phyloP scores from a whole-genome alignment of 2,888 invertebrate genomes.

The Drosophila crucigera region DNA sequence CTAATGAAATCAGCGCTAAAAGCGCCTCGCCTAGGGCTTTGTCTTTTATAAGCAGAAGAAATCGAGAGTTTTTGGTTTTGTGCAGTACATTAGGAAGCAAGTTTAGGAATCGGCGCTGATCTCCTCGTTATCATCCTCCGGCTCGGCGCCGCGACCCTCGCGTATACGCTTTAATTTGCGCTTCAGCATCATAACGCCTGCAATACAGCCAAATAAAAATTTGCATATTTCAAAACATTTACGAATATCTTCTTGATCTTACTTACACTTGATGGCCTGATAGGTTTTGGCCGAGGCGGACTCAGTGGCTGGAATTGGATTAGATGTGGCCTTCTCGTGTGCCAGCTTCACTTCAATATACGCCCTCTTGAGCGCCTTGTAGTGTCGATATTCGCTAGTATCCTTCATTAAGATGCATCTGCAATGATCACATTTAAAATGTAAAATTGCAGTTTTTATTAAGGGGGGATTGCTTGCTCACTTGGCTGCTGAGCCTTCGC shows the following conservation, averaged over 20 bases:
- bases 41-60: constrained; percentile 52
- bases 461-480: constrained; percentile 35
- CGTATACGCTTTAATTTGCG: constrained; percentile 85
- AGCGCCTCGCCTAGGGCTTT: constrained; percentile 54
- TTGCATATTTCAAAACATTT: not conserved
- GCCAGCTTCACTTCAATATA: constrained; percentile 84
- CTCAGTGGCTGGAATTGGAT: constrained; percentile 68
- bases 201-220: not conserved
- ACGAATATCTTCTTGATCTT: not conserved
- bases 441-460: not conserved
- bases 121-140: constrained; percentile 80
- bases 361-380: constrained; percentile 83
- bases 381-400: constrained; percentile 84
- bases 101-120: constrained; percentile 45
- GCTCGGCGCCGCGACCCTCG: constrained; percentile 83
- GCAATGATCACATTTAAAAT: constrained; percentile 1
- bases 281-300: constrained; percentile 84
- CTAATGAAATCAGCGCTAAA: constrained; percentile 41
- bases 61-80: constrained; percentile 19
- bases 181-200: constrained; percentile 85
- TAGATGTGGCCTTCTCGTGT: constrained; percentile 77
- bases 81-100: constrained; percentile 18
- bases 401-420: constrained; percentile 85
- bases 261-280: constrained; percentile 85
- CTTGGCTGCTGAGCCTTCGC: constrained; percentile 85